Evolutionary conservation across 2,113 vertebrate species (phyloP).

Genomic region (Podarcis cretensis): DNA sequence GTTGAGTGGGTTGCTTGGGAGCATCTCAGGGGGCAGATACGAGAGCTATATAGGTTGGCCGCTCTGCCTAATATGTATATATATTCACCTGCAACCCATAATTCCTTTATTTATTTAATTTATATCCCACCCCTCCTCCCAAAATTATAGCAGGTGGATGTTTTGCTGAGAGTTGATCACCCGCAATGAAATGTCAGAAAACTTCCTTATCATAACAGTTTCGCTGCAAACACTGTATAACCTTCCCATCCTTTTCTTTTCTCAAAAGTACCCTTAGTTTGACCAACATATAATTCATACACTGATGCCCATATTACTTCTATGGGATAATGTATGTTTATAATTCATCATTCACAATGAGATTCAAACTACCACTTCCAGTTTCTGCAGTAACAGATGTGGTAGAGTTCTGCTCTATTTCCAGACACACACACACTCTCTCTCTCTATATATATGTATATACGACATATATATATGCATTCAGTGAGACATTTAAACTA

Average conservation of each 20-base stretch:
- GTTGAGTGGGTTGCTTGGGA: no score
- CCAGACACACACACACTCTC: neutral
- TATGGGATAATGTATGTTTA: neutral
- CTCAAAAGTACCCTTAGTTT: neutral
- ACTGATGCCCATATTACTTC: neutral
- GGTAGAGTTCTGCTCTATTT: neutral
- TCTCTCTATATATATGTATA: neutral
- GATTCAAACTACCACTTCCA: neutral
- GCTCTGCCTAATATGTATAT: no score
- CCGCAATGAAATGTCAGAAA: neutral
- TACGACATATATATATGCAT: neutral
- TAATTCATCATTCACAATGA: slow-evolving; percentile 19
- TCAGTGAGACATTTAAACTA: neutral
- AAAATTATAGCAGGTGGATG: neutral
- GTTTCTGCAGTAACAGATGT: neutral
- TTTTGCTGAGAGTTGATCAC: neutral
- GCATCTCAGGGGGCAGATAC: no score
- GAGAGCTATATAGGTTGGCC: neutral
- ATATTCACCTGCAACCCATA: no score
- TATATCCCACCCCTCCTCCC: no score
- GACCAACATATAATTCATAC: neutral
- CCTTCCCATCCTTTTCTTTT: neutral
- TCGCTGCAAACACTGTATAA: neutral
- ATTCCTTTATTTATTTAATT: no score
- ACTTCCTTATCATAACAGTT: neutral